Evolutionary conservation across 2,888 invertebrate genomes (phyloP), one percentile per base, ranked within the genome.

Genomic region (Diplazon laetatorius): DNA sequence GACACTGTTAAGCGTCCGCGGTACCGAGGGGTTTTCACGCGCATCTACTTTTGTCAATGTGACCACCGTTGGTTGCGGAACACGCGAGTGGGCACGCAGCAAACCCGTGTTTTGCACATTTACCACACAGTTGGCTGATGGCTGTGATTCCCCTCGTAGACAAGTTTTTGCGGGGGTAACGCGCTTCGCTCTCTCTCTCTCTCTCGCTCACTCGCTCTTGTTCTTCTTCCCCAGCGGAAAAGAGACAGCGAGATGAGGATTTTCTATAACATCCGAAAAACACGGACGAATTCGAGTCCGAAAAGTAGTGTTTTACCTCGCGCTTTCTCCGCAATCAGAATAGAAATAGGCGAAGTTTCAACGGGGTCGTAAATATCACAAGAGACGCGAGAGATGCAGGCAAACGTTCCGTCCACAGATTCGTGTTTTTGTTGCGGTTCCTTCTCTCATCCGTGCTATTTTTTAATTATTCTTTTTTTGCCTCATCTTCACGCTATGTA

Each of bases 271-370:
- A 76, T 81, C 57, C 74, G 66, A 69, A 75, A 59, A 55, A 59
- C 20, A 22, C 46, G 57, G 48, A 37, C 62, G 48, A 66, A 66
- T 75, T 72, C 72, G 72, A 65, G 63, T 72, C 46, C 70, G 59
- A 60, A 25, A 9, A 30, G 59, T 59, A 16, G 39, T 63, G 57
- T 66, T 63, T 70, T 70, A 46, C 57, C 46, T 59, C 52, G 16
- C 57, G 22, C 46, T 46, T 44, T 37, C 55, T 14, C 59, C 30
- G 30, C 55, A 55, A 55, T 55, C 20, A 37, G 50, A 73, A 68
- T 66, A 69, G 62, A 55, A 66, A 74, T 60, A 78, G 66, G 65
- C 74, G 39, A 78, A 78, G 52, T 78, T 78, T 74, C 70, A 55
- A 16, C 57, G 48, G n/a, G 55, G 78, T 50, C 39, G 66, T 78